Conservation (phyloP, 1,140 invertebrate species). For the Drosophila biarmipes region DNA sequence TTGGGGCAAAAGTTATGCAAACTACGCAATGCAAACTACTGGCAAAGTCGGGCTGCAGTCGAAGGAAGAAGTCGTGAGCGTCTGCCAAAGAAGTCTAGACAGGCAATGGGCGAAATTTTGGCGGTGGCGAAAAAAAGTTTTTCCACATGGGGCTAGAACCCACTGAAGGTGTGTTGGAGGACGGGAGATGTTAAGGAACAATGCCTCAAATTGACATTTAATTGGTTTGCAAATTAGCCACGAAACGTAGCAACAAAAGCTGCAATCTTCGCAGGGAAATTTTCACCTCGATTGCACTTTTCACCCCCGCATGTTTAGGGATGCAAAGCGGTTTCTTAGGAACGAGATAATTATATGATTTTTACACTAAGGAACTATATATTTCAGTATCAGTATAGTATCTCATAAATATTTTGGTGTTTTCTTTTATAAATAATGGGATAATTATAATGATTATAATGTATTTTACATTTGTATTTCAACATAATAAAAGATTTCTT, state of each 20-base stretch:
- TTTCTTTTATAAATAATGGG: too few species aligned
- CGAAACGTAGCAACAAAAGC: constrained; percentile 22
- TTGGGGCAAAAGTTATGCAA: constrained; percentile 68
- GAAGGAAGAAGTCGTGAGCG: constrained; percentile 51
- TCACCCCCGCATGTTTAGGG: constrained; percentile 10
- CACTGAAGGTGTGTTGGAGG: background rate
- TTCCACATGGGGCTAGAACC: constrained; percentile 7
- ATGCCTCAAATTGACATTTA: constrained; percentile 84
- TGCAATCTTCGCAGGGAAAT: constrained; percentile 40
- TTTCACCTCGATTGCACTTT: constrained; percentile 38
- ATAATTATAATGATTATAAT: too few species aligned
- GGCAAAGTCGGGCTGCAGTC: constrained; percentile 49
- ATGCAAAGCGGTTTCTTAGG: constrained; percentile 4
- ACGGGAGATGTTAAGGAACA: constrained; percentile 45
- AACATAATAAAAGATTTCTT: too few species aligned
- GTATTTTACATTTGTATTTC: too few species aligned
- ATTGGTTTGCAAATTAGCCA: constrained; percentile 83
- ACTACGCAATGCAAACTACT: constrained; percentile 75
- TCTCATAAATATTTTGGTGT: too few species aligned
- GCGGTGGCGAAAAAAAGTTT: constrained; percentile 55
- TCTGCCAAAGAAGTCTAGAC: constrained; percentile 53
- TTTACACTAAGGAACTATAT: too few species aligned
- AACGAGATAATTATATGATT: background rate
- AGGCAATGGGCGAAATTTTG: constrained; percentile 69
- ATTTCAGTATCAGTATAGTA: too few species aligned